These are phyloP conservation scores for Archocentrus centrarchus DNA, from an alignment of 2,113 vertebrate species.

Conservation along the genomic window DNA sequence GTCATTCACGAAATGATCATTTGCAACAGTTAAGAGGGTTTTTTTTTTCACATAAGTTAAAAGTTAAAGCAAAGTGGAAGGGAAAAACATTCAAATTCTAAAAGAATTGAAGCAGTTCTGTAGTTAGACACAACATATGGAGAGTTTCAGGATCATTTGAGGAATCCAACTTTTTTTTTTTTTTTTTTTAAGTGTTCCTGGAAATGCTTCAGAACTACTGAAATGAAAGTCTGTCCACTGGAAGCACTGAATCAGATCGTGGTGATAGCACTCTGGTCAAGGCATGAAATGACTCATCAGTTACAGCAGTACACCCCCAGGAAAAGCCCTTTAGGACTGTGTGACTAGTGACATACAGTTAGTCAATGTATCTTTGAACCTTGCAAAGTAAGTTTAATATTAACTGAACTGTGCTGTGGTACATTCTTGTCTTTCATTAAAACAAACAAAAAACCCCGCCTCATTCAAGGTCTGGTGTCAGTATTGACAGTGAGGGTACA, in stretches of 20 bases:
- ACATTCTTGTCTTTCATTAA: not conserved
- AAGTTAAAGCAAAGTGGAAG: conserved; percentile 4
- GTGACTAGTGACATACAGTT: conserved; percentile 28
- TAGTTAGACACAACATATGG: conserved; percentile 13
- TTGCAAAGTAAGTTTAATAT: conserved; percentile 43
- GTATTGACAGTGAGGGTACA: conserved; percentile 41
- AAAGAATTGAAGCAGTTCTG: not conserved
- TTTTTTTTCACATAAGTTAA: not conserved
- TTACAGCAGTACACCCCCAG: conserved; percentile 53
- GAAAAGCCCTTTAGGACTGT: conserved; percentile 49
- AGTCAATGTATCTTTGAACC: conserved; percentile 46
- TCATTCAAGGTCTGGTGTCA: conserved; percentile 29
- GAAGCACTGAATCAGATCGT: conserved; percentile 40
- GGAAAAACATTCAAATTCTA: not conserved
- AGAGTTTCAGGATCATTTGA: conserved; percentile 7
- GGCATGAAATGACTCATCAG: conserved; percentile 61
- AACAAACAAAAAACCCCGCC: not conserved
- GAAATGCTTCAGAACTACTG: conserved; percentile 49
- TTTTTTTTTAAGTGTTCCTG: conserved; percentile 30
- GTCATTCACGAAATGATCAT: not conserved
- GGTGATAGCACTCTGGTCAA: conserved; percentile 45
- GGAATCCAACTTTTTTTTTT: not conserved
- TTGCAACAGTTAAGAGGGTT: not conserved
- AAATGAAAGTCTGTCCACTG: conserved; percentile 55
- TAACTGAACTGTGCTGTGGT: conserved; percentile 20